Conservation (phyloP, 2,113 vertebrate genomes). For the Odontesthes bonariensis region DNA sequence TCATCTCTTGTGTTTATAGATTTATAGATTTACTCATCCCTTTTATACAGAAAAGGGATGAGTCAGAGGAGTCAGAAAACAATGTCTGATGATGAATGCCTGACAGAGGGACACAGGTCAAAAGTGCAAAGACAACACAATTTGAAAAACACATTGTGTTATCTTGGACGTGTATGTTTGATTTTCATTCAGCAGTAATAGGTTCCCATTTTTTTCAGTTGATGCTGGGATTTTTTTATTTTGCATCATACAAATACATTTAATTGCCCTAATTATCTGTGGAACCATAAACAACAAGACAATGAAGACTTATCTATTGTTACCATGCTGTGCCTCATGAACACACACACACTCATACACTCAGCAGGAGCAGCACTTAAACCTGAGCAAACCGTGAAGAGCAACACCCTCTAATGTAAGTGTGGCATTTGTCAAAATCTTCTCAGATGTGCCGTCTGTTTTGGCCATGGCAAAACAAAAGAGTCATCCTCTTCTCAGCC, state of each 20-base stretch:
- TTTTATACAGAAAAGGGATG: conserved; percentile 31
- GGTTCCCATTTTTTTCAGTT: background rate
- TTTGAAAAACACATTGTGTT: background rate
- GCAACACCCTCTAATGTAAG: conserved; percentile 32
- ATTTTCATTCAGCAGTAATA: background rate
- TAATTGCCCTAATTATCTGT: background rate
- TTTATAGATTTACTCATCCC: no score
- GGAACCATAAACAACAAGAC: background rate
- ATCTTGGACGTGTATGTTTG: background rate
- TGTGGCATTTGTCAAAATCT: conserved; percentile 63
- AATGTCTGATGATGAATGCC: background rate
- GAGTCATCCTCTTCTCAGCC: conserved; percentile 78
- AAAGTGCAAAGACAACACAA: background rate
- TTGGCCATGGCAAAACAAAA: conserved; percentile 75
- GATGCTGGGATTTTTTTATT: background rate
- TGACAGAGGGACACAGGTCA: background rate
- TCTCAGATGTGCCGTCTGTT: conserved; percentile 60
- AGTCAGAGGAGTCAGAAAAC: conserved; percentile 40
- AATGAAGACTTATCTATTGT: background rate
- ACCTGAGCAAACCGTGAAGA: conserved; percentile 30
- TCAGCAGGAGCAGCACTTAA: conserved; percentile 35
- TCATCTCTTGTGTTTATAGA: background rate
- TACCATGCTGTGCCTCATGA: background rate
- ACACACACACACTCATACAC: background rate
- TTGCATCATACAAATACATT: background rate